Evolutionary conservation across 1,140 invertebrate species (phyloP).

Genomic region (Drosophila orena): DNA sequence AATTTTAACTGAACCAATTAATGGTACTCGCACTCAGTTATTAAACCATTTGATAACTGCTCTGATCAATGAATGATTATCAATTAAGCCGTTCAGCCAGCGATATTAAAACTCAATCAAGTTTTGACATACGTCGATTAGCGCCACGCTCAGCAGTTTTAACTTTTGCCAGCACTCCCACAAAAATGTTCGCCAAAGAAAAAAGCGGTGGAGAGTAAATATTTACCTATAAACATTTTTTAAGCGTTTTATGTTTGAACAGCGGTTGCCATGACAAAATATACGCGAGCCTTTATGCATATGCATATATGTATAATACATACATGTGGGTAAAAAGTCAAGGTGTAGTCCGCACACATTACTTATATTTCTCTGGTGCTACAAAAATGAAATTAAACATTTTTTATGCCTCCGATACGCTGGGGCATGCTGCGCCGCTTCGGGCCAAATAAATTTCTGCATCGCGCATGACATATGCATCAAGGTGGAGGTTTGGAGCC

Average conservation of each 20-base stretch:
- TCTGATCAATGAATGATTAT: slow-evolving; percentile 36
- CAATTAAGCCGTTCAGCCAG: slow-evolving; percentile 48
- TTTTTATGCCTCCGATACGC: slow-evolving; percentile 61
- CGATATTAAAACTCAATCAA: slow-evolving; percentile 69
- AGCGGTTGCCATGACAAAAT: slow-evolving; percentile 68
- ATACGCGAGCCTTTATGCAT: slow-evolving; percentile 4
- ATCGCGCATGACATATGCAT: slow-evolving; percentile 82
- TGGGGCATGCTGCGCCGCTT: slow-evolving; percentile 10
- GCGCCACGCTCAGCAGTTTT: slow-evolving; percentile 18
- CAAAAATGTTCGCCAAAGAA: background rate
- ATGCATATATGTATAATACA: too few relatives aligned
- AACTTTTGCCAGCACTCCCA: background rate
- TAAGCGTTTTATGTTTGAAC: slow-evolving; percentile 80
- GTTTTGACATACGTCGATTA: slow-evolving; percentile 69
- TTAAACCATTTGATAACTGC: slow-evolving; percentile 16
- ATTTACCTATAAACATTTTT: slow-evolving; percentile 77
- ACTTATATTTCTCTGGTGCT: slow-evolving; percentile 40
- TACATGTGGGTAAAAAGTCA: slow-evolving; percentile 19
- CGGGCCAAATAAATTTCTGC: slow-evolving; percentile 75
- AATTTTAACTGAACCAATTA: background rate
- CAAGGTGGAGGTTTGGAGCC: slow-evolving; percentile 45
- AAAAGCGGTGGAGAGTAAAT: slow-evolving; percentile 42
- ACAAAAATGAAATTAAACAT: slow-evolving; percentile 78
- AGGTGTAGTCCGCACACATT: slow-evolving; percentile 22
- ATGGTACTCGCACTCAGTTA: slow-evolving; percentile 3